phyloP scores from a whole-genome alignment of 2,888 invertebrate species.

The Drosophila mulleri region DNA sequence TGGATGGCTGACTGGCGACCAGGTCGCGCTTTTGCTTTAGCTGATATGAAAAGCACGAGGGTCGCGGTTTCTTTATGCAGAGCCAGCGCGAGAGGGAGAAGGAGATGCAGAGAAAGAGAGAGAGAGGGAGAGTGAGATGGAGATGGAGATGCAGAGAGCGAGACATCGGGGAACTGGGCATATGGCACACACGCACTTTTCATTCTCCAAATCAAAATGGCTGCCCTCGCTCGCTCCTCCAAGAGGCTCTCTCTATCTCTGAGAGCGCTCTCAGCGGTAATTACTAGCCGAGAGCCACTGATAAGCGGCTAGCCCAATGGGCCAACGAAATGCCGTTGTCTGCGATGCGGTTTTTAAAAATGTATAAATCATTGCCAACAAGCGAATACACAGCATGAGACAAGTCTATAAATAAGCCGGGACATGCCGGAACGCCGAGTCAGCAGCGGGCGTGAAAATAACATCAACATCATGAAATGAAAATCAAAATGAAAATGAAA shows the following conservation, averaged over 20 bases:
- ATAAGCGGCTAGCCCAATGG: conserved; percentile 40
- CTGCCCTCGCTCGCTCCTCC: conserved; percentile 23
- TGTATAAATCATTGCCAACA: conserved; percentile 83
- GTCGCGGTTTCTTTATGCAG: conserved; percentile 36
- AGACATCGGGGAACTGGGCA: conserved; percentile 41
- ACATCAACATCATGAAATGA: conserved; percentile 43
- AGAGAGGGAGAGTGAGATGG: neutral
- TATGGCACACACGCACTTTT: conserved; percentile 70
- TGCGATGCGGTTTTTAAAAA: conserved; percentile 79
- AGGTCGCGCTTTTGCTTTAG: conserved; percentile 70
- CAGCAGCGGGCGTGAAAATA: conserved; percentile 67
- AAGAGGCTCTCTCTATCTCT: conserved; percentile 1
- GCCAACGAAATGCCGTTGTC: conserved; percentile 24
- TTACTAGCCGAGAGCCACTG: conserved; percentile 43
- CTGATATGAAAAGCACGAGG: conserved; percentile 72
- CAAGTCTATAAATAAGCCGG: conserved; percentile 82
- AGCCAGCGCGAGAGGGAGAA: neutral
- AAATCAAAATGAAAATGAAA: conserved; percentile 38
- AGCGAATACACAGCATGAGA: conserved; percentile 82
- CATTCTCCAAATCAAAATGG: conserved; percentile 46
- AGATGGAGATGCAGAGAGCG: neutral
- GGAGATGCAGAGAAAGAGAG: no score
- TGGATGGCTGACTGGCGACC: conserved; percentile 63
- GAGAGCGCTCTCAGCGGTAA: conserved; percentile 33
- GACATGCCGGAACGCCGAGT: conserved; percentile 26